Base-by-base conservation (phyloP, 2,797 vertebrate genomes). In the Catostomus latipinnis region DNA sequence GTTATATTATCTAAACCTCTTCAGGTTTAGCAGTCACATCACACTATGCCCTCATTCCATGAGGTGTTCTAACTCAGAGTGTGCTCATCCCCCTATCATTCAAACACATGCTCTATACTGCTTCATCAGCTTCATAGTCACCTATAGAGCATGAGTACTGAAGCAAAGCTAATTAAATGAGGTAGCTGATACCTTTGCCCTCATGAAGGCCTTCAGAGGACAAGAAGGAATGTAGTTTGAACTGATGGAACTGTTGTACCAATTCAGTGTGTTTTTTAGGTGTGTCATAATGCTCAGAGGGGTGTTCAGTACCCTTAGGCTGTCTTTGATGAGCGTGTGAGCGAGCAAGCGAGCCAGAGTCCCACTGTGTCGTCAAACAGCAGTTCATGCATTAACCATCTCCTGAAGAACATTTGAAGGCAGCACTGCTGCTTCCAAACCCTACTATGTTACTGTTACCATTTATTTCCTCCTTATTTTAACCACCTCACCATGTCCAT, bases 311-410 rank as follows among this genome's bases (percentile, higher is more conserved):
- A 71, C 18, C 79, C 66, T 62, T 12, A 50, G 79, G 80, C 75
- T 75, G 46, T 71, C 71, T 71, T 63, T 62, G 79, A 76, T 50
- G 16, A 74, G 43, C 14, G 67, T 61, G 73, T 12, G 57, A 71
- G 54, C 8, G 65, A 74, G 58, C 71, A 34, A 34, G 54, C 6
- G 65, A 74, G 58, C 71, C 56, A 61, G 69, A 75, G 83, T 80
- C 75, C 11, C 4, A 61, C 4, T 72, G 81, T 79, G 81, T 86
- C 79, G 73, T 70, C 68, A 57, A 82, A 81, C 82, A 89, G 86
- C 76, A 83, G 74, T 82, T 80, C 86, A 81, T 81, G 57, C 76
- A 83, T 84, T 85, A 87, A 85, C 87, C 80, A 85, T 80, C 74
- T 84, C 67, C 84, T 85, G 86, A 84, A 87, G 71, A 85, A 67